These are phyloP conservation scores for Germaria angustata DNA, from an alignment of 2,888 invertebrate genomes.

Conservation along the genomic window DNA sequence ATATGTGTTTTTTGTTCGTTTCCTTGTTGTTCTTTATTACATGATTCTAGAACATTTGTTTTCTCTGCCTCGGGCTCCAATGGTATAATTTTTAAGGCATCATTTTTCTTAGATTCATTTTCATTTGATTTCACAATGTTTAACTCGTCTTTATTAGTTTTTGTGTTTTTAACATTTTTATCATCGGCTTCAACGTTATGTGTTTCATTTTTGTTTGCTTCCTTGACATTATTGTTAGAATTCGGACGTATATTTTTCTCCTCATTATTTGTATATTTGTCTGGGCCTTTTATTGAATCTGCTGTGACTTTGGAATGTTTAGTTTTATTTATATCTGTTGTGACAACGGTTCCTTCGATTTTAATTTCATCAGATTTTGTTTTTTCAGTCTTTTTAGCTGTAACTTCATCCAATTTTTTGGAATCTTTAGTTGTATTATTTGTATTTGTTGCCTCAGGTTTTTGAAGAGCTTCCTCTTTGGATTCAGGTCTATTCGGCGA, in stretches of 20 bases:
- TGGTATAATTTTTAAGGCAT: not conserved
- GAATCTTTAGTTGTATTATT: not conserved
- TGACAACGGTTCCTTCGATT: not conserved
- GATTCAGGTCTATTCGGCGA: not conserved
- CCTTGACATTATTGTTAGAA: not conserved
- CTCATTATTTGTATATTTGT: not conserved
- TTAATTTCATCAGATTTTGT: not conserved
- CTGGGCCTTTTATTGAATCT: not conserved
- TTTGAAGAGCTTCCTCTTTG: constrained; percentile 2
- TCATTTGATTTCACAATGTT: not conserved
- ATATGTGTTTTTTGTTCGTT: not conserved
- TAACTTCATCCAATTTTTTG: not conserved
- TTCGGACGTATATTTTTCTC: not conserved
- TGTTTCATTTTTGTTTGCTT: not conserved
- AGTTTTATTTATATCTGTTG: not conserved
- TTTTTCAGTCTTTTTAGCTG: not conserved
- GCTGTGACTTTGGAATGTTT: not conserved
- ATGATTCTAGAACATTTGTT: not conserved
- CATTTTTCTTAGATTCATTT: not conserved
- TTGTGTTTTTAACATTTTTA: not conserved
- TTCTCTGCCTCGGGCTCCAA: not conserved
- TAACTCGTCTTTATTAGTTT: not conserved
- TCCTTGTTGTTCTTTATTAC: not conserved
- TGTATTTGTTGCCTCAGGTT: not conserved
- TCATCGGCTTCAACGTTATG: not conserved